These are phyloP conservation scores for Drosophila sordidapex DNA, from an alignment of 2,888 invertebrate genomes.

Conservation along the genomic window DNA sequence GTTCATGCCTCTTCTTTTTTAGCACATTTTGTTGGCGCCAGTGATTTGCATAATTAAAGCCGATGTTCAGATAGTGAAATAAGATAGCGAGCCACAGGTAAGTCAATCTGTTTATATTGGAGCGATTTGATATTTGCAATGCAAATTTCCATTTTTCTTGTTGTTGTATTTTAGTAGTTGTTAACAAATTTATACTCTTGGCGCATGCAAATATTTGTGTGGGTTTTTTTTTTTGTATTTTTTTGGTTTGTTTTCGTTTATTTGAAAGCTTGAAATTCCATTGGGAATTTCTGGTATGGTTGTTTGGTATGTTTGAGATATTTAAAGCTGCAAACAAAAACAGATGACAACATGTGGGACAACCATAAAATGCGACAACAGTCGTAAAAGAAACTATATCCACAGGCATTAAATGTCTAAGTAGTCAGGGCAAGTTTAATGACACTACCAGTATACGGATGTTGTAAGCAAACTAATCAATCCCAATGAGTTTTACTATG, in stretches of 20 bases:
- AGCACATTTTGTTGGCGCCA: slow-evolving; percentile 65
- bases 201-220: slow-evolving; percentile 50
- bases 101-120: slow-evolving; percentile 61
- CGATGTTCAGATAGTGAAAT: slow-evolving; percentile 53
- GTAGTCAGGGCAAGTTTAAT: slow-evolving; percentile 33
- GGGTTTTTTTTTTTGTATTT: slow-evolving; percentile 7
- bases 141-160: slow-evolving; percentile 43
- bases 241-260: slow-evolving; percentile 14
- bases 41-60: slow-evolving; percentile 74
- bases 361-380: slow-evolving; percentile 31
- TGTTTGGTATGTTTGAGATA: slow-evolving; percentile 28
- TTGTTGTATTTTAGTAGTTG: slow-evolving; percentile 40
- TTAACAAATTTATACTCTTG: slow-evolving; percentile 62
- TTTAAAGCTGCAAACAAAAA: slow-evolving; percentile 25
- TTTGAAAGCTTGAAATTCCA: slow-evolving; percentile 41
- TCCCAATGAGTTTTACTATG: background rate
- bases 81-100: slow-evolving; percentile 61
- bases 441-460: slow-evolving; percentile 3
- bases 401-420: slow-evolving; percentile 31
- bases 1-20: slow-evolving; percentile 23
- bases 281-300: slow-evolving; percentile 63
- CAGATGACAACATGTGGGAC: slow-evolving; percentile 44
- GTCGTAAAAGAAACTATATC: slow-evolving; percentile 41
- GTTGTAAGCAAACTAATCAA: slow-evolving; percentile 42
- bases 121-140: slow-evolving; percentile 60